Evolutionary conservation across 2,888 invertebrate genomes (phyloP), one percentile per base, ranked within the genome.

Genomic region (Selenia dentaria): DNA sequence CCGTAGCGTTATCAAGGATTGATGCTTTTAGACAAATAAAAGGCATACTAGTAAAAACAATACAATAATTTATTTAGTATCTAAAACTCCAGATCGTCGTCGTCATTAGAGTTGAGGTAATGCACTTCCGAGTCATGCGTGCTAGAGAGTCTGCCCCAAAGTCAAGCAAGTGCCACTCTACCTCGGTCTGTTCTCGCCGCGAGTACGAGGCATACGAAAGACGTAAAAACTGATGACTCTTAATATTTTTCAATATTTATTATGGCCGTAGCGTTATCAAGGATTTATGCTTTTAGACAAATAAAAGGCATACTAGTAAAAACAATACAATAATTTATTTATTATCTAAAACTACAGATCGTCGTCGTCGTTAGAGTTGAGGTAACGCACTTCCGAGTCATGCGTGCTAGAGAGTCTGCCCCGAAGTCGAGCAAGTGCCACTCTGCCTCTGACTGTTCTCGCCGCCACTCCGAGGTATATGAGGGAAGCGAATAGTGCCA

Each of bases 371-470:
- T 81, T 74, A 0, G 71, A 49, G 8, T 76, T 81, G 1, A 89
- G 55, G 44, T 81, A 89, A 1, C 77, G 64, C 1, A 89, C 89
- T 52, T 89, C 88, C 0, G 83, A 69, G 45, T 87, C 82, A 4
- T 66, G 34, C 0, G 35, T 33, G 2, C 54, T 33, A 0, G 27
- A 31, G 2, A 53, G 37, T 0, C 72, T 66, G 0, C 78, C 81
- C 0, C 80, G 64, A 0, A 84, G 32, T n/a, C 74, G 51, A 1
- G 76, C 75, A 0, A 79, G 6, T 0, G 73, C 72, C 1, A 70
- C 62, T 29, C 67, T 47, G 6, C 76, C 62, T 1, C 76, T 51
- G 8, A 58, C 45, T 32, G 56, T 35, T 13, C 50, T 13, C 22
- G 46, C 62, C 0, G 28, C 42, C 1, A 64, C 2, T 51, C 60